Base-by-base conservation (phyloP, 2,113 vertebrate genomes). In the Nibea albiflora region DNA sequence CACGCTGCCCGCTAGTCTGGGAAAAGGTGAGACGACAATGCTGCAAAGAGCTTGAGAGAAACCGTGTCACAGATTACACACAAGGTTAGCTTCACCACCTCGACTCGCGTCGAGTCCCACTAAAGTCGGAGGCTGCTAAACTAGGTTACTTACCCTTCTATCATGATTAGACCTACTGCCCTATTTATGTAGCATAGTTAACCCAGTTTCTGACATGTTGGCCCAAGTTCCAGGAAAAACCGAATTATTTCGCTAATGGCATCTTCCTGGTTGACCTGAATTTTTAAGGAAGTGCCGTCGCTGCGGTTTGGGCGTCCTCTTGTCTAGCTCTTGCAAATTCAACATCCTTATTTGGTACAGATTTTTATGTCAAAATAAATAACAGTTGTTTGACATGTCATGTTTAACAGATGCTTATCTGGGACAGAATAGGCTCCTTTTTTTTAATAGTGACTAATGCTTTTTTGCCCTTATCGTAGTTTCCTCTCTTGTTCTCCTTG, bases 1-100 rank as follows among this genome's bases (percentile, higher is more conserved):
- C 72, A 95, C 95, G 4, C 85, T 95, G 56, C 95, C 95, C 0
- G 85, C 91, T 20, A 91, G 93, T 74, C 73, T 95, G 73, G 95
- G 94, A 6, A 96, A 95, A 95, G 95, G 95, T 95, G 91, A 93
- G 90, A 24, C 5, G 10, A 47, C 0, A 4, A 2, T 5, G 11
- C 44, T 14, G 44, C 44, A 44, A 12, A 44, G 42, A 44, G 42
- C 42, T 35, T 8, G 35, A 35, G 35, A 35, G 35, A 35, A 35
- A 35, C 31, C 7, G 31, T 35, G 31, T 35, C 31, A 35, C 35
- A 35, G 35, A 35, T 35, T 35, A 35, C 8, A 35, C 35, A 35
- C 35, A 35, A 35, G 35, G 35, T 35, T n/a, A 35, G 35, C 35
- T 35, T 35, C 8, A 35, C 35, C 35, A 35, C 35, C 35, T 35